A percentile compares a stretch with the other conserved stretches of the same genome.
Conservation (phyloP, 2,113 vertebrate genomes). For the Galeopterus variegatus region DNA sequence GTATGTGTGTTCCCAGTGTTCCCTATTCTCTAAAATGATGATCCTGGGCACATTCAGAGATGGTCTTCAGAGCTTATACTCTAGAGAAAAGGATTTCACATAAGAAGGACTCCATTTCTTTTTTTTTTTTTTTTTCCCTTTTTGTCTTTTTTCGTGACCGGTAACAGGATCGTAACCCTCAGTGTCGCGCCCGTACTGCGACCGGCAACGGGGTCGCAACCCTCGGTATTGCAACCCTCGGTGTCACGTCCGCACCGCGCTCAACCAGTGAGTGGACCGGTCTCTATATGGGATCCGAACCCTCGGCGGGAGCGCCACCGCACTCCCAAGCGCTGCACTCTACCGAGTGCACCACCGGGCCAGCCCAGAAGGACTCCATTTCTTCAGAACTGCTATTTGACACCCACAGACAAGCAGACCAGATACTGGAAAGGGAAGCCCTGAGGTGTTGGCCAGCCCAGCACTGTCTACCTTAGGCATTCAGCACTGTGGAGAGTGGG, state of each 20-base stretch:
- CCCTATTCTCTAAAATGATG: neutral
- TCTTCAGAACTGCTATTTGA: neutral
- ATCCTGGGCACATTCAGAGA: neutral
- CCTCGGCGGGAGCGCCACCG: too few species aligned
- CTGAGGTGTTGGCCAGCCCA: neutral
- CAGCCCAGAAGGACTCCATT: neutral
- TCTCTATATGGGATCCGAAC: too few species aligned
- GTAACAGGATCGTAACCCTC: too few species aligned
- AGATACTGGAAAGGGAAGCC: neutral
- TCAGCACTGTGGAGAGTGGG: neutral
- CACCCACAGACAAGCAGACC: neutral
- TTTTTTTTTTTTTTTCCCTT: too few species aligned
- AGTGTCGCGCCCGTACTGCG: too few species aligned
- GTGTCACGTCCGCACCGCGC: too few species aligned
- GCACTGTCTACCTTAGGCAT: neutral
- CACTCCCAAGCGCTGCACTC: too few species aligned
- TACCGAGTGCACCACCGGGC: too few species aligned
- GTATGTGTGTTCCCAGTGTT: neutral
- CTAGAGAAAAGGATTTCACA: neutral
- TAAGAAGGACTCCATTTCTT: neutral
- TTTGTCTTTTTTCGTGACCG: too few species aligned
- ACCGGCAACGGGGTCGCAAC: too few species aligned
- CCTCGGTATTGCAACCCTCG: too few species aligned
- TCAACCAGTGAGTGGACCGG: too few species aligned
- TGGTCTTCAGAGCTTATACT: neutral